Percentiles rank a stretch among this genome's conserved stretches.
These are phyloP conservation scores for Drosophila kanekoi DNA, from an alignment of 2,888 invertebrate genomes.

Conservation along the genomic window DNA sequence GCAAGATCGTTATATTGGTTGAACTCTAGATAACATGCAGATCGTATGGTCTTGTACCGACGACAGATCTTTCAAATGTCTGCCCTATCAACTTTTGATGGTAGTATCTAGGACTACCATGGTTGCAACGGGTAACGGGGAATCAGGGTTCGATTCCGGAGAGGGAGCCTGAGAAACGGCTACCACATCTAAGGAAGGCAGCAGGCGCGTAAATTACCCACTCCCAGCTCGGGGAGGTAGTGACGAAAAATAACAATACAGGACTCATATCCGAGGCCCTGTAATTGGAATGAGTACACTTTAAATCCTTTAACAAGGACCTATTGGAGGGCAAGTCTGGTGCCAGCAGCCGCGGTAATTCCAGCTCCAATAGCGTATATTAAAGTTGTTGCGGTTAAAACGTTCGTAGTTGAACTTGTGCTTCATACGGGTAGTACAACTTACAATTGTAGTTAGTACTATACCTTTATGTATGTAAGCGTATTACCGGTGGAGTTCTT, in stretches of 20 bases:
- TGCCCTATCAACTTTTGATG: constrained; percentile 88
- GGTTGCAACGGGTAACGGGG: constrained; percentile 90
- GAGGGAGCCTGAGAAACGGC: constrained; percentile 90
- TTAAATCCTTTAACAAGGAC: constrained; percentile 59
- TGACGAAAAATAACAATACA: constrained; percentile 89
- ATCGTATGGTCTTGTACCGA: constrained; percentile 85
- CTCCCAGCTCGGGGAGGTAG: constrained; percentile 85
- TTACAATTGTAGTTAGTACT: constrained; percentile 47
- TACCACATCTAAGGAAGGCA: constrained; percentile 88
- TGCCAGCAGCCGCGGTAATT: constrained; percentile 65
- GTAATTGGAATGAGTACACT: too few species aligned
- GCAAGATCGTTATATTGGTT: constrained; percentile 44
- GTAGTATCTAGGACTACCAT: constrained; percentile 89
- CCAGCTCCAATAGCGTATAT: constrained; percentile 86
- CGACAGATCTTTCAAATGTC: constrained; percentile 88
- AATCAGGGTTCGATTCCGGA: constrained; percentile 89
- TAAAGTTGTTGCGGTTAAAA: constrained; percentile 90
- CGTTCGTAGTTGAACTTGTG: constrained; percentile 84
- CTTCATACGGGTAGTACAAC: constrained; percentile 48
- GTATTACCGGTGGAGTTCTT: constrained; percentile 48
- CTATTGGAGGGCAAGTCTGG: constrained; percentile 60
- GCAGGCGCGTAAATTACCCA: constrained; percentile 85
- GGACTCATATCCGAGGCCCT: constrained; percentile 58
- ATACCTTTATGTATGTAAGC: constrained; percentile 50
- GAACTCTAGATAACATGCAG: constrained; percentile 19